These are phyloP conservation scores for Cynocephalus volans DNA, from an alignment of 2,113 vertebrate species.

Conservation along the genomic window DNA sequence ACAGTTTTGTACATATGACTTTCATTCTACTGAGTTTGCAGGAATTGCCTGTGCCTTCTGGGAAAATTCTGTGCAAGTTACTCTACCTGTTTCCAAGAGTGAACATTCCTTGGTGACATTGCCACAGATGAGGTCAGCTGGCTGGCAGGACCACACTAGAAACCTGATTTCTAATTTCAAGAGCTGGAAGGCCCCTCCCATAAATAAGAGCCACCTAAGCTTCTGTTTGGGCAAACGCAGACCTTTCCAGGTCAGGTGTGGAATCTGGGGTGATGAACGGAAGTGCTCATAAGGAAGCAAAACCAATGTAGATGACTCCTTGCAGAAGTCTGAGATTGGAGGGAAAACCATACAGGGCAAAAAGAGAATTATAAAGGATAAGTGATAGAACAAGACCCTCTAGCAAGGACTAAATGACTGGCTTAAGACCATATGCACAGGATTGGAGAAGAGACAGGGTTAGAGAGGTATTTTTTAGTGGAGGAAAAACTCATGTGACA, in stretches of 20 bases:
- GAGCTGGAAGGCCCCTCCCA: neutral
- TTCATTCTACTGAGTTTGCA: neutral
- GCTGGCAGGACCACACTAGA: neutral
- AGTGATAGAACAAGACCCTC: neutral
- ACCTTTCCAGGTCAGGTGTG: neutral
- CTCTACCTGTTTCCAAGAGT: neutral
- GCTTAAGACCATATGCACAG: neutral
- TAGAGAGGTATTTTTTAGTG: neutral
- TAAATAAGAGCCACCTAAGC: neutral
- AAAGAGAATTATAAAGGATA: neutral
- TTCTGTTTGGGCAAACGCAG: neutral
- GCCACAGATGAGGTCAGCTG: no score
- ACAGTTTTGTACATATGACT: slow-evolving; percentile 50
- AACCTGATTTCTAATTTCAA: neutral
- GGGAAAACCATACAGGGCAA: no score
- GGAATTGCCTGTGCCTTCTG: neutral
- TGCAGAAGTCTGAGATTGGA: neutral
- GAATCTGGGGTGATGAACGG: neutral
- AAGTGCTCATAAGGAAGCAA: neutral
- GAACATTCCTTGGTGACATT: neutral
- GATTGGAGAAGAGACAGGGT: neutral
- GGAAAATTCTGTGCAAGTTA: neutral
- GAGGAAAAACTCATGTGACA: neutral
- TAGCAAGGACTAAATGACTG: neutral
- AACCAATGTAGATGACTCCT: no score